A percentile compares a stretch with the other conserved stretches of the same genome.
phyloP scores from a whole-genome alignment of 2,113 vertebrate species.

The Narcine bancroftii region DNA sequence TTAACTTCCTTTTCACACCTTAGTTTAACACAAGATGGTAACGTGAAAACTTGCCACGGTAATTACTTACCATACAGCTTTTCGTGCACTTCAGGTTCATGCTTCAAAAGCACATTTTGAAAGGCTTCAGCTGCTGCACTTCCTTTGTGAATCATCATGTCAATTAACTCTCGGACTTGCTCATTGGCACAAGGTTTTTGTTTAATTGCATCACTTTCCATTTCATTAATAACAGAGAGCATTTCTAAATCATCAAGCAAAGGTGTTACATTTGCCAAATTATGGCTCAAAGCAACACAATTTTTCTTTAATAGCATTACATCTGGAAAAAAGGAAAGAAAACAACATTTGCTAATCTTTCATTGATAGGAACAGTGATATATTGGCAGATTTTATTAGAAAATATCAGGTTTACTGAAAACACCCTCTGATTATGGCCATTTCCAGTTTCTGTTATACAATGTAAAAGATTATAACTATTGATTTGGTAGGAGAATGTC shows the following conservation, averaged over 20 bases:
- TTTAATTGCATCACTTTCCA: slow-evolving; percentile 75
- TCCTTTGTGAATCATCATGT: slow-evolving; percentile 82
- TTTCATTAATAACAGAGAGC: slow-evolving; percentile 69
- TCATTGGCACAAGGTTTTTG: slow-evolving; percentile 74
- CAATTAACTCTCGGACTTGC: slow-evolving; percentile 83
- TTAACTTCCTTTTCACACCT: neutral
- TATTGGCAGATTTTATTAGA: no score
- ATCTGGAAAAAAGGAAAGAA: slow-evolving; percentile 57
- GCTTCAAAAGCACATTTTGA: slow-evolving; percentile 79
- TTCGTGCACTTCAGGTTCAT: slow-evolving; percentile 74
- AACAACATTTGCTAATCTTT: neutral
- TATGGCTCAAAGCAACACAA: slow-evolving; percentile 77
- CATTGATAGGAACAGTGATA: neutral
- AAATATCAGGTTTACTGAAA: no score
- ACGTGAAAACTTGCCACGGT: neutral
- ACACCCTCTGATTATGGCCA: no score
- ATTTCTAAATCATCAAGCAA: slow-evolving; percentile 74
- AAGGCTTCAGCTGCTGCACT: slow-evolving; percentile 83
- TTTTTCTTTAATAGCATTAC: slow-evolving; percentile 83
- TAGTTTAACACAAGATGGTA: neutral
- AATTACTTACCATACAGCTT: slow-evolving; percentile 79
- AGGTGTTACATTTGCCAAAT: slow-evolving; percentile 73
- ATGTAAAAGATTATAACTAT: no score
- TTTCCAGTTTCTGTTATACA: no score
- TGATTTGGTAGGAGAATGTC: no score